Evolutionary conservation across 2,888 invertebrate species (phyloP).

Genomic region (Parnassius apollo): DNA sequence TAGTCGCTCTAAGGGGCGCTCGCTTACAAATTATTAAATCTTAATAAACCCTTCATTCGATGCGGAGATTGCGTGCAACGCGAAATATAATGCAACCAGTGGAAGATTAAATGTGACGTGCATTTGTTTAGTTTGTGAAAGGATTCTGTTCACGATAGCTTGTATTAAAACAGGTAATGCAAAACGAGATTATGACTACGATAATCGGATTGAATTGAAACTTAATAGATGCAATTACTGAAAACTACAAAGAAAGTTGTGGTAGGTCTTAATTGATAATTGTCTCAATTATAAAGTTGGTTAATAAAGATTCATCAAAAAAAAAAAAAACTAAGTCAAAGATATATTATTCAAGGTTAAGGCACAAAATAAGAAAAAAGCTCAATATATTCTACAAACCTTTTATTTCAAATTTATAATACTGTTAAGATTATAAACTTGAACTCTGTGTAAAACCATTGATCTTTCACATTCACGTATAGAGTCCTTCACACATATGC

Average conservation of each 20-base stretch:
- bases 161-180: neutral
- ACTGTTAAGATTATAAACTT: too few species aligned
- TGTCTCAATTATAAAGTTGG: too few species aligned
- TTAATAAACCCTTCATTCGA: conserved; percentile 38
- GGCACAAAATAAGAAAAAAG: too few species aligned
- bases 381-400: too few species aligned
- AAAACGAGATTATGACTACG: too few species aligned
- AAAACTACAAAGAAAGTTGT: too few species aligned
- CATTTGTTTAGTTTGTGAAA: conserved; percentile 17
- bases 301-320: neutral
- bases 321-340: conserved; percentile 9
- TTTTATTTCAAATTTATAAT: too few species aligned
- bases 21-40: conserved; percentile 46
- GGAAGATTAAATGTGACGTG: conserved; percentile 40
- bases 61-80: conserved; percentile 43
- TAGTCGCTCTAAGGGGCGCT: conserved; percentile 40
- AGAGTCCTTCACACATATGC: conserved; percentile 57
- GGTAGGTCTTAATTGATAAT: too few species aligned
- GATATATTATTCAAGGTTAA: conserved; percentile 8
- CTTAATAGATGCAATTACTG: too few species aligned
- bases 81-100: conserved; percentile 42
- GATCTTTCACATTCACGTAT: conserved; percentile 19
- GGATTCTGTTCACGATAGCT: neutral
- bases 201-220: too few species aligned
- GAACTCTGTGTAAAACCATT: conserved; percentile 7